Percentiles rank a stretch among this genome's conserved stretches.
Conservation (phyloP, 2,888 invertebrate species). For the Tridacna crocea region DNA sequence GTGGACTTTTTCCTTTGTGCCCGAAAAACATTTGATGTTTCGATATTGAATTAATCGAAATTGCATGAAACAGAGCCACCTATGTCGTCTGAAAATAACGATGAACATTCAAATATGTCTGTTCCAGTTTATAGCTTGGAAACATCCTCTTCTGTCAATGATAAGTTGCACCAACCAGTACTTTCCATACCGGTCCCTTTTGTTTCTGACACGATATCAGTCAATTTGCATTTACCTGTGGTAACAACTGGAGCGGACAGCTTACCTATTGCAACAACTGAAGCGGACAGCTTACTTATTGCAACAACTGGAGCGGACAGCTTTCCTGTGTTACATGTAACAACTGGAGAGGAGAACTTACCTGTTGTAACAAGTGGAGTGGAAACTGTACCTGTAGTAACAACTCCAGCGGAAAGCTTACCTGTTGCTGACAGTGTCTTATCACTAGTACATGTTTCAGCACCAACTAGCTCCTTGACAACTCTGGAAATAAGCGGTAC, state of each 20-base stretch:
- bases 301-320: too few relatives aligned
- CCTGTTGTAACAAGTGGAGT: too few relatives aligned
- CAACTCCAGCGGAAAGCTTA: too few relatives aligned
- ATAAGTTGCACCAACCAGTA: background rate
- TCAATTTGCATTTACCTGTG: too few relatives aligned
- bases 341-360: too few relatives aligned
- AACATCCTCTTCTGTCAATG: background rate
- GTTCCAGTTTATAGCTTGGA: background rate
- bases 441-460: background rate
- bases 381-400: too few relatives aligned
- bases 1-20: conserved; percentile 23
- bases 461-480: background rate
- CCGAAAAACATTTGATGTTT: conserved; percentile 22
- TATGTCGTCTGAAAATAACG: background rate
- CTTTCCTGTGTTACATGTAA: background rate
- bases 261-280: too few relatives aligned
- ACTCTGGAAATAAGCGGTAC: background rate
- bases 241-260: too few relatives aligned
- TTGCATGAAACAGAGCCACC: background rate
- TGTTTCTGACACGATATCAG: background rate
- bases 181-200: background rate
- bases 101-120: background rate
- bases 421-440: background rate
- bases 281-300: too few relatives aligned
- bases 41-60: conserved; percentile 22